Percentiles rank a stretch among this genome's conserved stretches.
phyloP scores from a whole-genome alignment of 2,113 vertebrate species.

The Bubo bubo region DNA sequence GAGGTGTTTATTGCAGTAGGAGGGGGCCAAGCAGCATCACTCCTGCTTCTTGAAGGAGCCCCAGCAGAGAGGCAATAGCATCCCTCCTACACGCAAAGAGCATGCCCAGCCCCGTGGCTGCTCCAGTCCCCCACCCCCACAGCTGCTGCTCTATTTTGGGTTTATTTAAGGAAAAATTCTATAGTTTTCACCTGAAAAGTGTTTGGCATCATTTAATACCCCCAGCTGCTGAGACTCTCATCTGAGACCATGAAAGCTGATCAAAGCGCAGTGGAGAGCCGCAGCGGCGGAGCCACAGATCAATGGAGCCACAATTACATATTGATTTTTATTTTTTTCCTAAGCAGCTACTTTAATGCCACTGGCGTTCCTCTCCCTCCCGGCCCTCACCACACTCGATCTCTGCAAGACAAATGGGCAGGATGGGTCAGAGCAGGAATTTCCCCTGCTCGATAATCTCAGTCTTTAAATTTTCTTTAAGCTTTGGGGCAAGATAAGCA shows the following conservation, averaged over 20 bases:
- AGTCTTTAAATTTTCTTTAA: not conserved
- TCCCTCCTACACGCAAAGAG: not conserved
- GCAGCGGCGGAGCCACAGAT: conserved; percentile 8
- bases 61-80: not conserved
- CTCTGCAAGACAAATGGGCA: not conserved
- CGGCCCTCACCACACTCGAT: not conserved
- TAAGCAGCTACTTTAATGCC: conserved; percentile 30
- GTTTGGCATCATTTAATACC: not conserved
- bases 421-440: not conserved
- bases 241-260: not conserved
- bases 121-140: not conserved
- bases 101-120: accelerated
- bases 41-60: not conserved
- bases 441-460: not conserved
- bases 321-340: conserved; percentile 49
- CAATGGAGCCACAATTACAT: conserved; percentile 67
- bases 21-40: not conserved
- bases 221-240: not conserved
- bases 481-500: not conserved
- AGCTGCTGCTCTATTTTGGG: not conserved
- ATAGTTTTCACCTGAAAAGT: not conserved
- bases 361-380: not conserved
- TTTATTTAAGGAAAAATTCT: not conserved
- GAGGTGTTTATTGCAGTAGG: not conserved
- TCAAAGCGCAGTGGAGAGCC: not conserved